Percentiles rank a stretch among this genome's conserved stretches.
Evolutionary conservation across 2,797 vertebrate genomes (phyloP).

Genomic region (Sternotherus odoratus): DNA sequence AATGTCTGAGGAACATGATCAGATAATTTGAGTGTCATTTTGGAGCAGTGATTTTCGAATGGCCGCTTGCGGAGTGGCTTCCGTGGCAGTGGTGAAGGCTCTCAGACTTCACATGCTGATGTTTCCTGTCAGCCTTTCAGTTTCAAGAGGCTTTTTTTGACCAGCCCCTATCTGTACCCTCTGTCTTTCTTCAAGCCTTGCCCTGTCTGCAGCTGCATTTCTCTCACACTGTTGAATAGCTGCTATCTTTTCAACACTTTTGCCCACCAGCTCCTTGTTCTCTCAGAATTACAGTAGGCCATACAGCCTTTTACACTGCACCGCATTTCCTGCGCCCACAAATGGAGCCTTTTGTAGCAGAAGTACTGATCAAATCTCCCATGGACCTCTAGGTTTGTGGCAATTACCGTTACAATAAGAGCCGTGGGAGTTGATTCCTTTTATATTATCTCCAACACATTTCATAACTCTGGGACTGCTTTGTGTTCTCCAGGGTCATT

Average conservation of each 20-base stretch:
- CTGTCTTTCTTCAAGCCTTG: background rate
- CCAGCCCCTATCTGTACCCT: background rate
- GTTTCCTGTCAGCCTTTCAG: background rate
- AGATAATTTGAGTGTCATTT: background rate
- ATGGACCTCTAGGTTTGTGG: background rate
- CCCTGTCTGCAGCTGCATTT: background rate
- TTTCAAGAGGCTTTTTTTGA: background rate
- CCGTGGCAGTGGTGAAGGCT: background rate
- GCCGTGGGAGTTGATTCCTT: background rate
- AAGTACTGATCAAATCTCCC: background rate
- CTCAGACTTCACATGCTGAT: background rate
- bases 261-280: background rate
- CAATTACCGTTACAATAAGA: background rate
- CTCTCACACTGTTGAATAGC: background rate
- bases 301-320: background rate
- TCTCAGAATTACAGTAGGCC: background rate
- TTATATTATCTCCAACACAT: accelerated
- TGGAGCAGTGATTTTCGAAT: background rate
- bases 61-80: background rate
- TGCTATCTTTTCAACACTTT: background rate
- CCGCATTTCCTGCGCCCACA: background rate
- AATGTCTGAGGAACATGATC: background rate
- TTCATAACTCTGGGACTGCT: background rate
- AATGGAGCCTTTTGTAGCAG: background rate
- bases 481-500: background rate